These are phyloP conservation scores for Aleiodes testaceus DNA, from an alignment of 2,888 invertebrate genomes.

Conservation along the genomic window DNA sequence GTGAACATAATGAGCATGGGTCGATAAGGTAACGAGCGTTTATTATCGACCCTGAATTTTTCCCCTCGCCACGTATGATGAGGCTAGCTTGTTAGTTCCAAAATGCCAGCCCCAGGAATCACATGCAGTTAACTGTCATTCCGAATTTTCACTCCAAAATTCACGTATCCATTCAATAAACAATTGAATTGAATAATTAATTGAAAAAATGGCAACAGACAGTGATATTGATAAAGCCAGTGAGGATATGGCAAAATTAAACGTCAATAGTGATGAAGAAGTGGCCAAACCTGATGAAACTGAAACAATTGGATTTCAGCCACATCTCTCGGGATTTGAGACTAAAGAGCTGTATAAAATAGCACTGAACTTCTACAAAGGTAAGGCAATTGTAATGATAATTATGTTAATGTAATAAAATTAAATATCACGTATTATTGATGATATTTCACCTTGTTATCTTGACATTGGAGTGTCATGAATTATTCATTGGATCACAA, in stretches of 20 bases:
- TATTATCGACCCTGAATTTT: background rate
- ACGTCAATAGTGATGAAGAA: conserved; percentile 49
- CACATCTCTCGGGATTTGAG: conserved; percentile 71
- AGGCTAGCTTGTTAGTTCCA: conserved; percentile 16
- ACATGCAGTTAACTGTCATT: conserved; percentile 32
- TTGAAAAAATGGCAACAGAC: conserved; percentile 64
- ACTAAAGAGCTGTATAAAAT: conserved; percentile 88
- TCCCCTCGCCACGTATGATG: conserved; percentile 35
- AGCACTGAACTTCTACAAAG: conserved; percentile 94
- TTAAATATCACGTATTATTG: conserved; percentile 1
- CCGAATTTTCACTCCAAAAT: too few relatives aligned
- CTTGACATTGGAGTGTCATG: conserved; percentile 29
- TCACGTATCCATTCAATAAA: too few relatives aligned
- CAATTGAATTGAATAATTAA: background rate
- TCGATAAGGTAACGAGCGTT: background rate
- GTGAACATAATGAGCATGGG: background rate
- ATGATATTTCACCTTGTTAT: conserved; percentile 24
- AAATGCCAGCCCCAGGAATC: conserved; percentile 21
- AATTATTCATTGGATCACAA: conserved; percentile 27
- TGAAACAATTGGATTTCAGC: conserved; percentile 58
- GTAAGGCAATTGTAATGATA: conserved; percentile 74
- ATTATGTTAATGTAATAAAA: background rate
- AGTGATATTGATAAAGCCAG: conserved; percentile 57
- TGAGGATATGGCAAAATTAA: conserved; percentile 61
- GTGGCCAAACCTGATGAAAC: conserved; percentile 55